Base-by-base conservation (phyloP, 1,140 invertebrate genomes). In the Mizuhopecten yessoensis region DNA sequence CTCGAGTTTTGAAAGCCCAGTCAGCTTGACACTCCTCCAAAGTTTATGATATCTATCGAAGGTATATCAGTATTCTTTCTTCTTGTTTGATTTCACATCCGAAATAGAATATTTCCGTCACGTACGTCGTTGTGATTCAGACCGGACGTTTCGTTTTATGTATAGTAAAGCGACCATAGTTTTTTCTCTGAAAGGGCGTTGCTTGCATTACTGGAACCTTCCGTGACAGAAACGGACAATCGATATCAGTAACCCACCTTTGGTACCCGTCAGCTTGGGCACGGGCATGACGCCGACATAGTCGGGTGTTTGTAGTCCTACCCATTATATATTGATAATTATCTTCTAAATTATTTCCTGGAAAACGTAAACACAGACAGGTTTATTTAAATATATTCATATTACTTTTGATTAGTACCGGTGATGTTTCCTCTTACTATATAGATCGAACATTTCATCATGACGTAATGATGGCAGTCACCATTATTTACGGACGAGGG, bases 351-450 rank as follows among this genome's bases (percentile, higher is more conserved):
- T n/a, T n/a, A 75, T 17, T 75, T 75, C n/a, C 57, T 75, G n/a
- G 57, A 75, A 75, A n/a, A 75, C n/a, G n/a, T 29, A 1, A 75
- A 29, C 23, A 29, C 57, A 75, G 2, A 75, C n/a, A 75, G 1
- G 29, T 29, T n/a, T 75, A 75, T 75, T 75, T n/a, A 75, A 75
- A 75, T 75, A 17, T 75, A 75, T 75, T 75, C 57, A 75, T 75
- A 17, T 29, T 75, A 49, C 2, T 49, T 15, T 49, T 49, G 2
- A 49, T 49, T 49, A 49, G 11, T 49, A 49, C 20, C 45, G 2
- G 36, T 15, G 10, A 49, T 49, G 45, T 49, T 49, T 20, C 20
- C 45, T 15, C 5, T 23, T 49, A 49, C 45, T 49, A 49, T 49
- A 49, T 49, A 49, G 13, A 49, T 20, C 20, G 45, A 17, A 23